Evolutionary conservation across 2,797 vertebrate genomes (phyloP), one percentile per base, ranked within the genome.

Genomic region (Sternarchorhynchus goeldii): DNA sequence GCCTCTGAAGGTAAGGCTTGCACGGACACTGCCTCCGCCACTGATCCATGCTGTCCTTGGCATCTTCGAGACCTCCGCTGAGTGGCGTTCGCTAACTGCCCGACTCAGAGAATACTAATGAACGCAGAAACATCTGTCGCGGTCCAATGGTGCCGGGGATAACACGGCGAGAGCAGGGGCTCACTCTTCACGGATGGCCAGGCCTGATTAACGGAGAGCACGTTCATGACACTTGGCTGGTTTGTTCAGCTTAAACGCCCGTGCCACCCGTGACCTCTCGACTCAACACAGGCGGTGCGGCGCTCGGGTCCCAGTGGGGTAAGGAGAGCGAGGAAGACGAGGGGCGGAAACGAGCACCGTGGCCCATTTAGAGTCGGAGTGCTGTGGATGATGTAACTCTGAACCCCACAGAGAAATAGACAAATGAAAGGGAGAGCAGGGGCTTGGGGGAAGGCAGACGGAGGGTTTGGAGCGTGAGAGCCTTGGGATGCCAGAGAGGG

Each of bases 51-150:
- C 77, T 82, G 88, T 92, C 91, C 91, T 93, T 93, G 90, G 92
- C 91, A 92, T 91, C 89, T 84, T 83, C 83, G 84, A 86, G 91
- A 92, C 92, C 91, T 93, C 91, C 86, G 88, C 78, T 73, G 83
- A 85, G 88, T 87, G 86, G 85, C 86, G 82, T 89, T 89, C 84
- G 87, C 86, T 88, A 89, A 87, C 17, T 80, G 50, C 81, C 77
- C 57, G 81, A 87, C 89, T 88, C 78, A 21, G 39, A 87, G 92
- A 88, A 92, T 93, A 91, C 93, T 91, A 93, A 93, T 93, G 92
- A 92, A 86, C 81, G 77, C 83, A 73, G 67, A 88, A 93, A 93
- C 93, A 94, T 94, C 92, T 93, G 93, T 92, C 88, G 87, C 87
- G 90, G 89, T 91, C 90, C 86, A 85, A 87, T 85, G 77, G 86